These are phyloP conservation scores for Melieria picta DNA, from an alignment of 2,888 invertebrate species.

Conservation along the genomic window DNA sequence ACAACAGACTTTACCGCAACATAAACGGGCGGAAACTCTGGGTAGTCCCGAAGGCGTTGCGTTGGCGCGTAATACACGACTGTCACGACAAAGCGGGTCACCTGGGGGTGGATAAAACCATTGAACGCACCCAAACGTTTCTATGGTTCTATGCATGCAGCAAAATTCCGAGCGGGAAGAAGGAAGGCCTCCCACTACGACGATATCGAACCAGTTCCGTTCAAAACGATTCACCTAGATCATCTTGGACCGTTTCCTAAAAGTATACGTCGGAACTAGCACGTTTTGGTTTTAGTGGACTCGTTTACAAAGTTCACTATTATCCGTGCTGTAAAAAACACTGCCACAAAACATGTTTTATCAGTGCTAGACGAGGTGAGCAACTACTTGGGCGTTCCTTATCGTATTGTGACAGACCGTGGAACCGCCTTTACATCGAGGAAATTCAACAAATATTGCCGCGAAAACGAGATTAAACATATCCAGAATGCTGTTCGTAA, in stretches of 20 bases:
- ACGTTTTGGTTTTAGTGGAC: conserved; percentile 9
- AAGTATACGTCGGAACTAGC: neutral
- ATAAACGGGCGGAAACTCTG: conserved; percentile 1
- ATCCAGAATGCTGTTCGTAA: conserved; percentile 1
- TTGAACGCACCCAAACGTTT: conserved; percentile 16
- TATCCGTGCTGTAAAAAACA: too few relatives aligned
- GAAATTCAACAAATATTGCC: conserved; percentile 11
- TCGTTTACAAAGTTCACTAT: too few relatives aligned
- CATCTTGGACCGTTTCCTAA: conserved; percentile 20
- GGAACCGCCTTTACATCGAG: conserved; percentile 4
- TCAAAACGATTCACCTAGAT: conserved; percentile 17
- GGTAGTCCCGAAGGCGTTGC: conserved; percentile 32
- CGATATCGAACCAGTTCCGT: neutral
- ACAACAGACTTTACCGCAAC: conserved; percentile 17
- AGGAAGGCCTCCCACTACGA: conserved; percentile 7
- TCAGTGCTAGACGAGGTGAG: neutral
- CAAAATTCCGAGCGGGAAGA: conserved; percentile 1
- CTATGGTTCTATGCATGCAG: conserved; percentile 26
- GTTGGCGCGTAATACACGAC: conserved; percentile 26
- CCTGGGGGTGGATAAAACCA: conserved; percentile 30
- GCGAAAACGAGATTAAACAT: conserved; percentile 8
- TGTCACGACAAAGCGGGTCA: conserved; percentile 32
- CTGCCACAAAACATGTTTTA: conserved; percentile 19
- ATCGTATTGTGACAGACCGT: conserved; percentile 6
- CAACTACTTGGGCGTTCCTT: neutral